Conservation (phyloP, 2,113 vertebrate genomes). For the Alligator sinensis region DNA sequence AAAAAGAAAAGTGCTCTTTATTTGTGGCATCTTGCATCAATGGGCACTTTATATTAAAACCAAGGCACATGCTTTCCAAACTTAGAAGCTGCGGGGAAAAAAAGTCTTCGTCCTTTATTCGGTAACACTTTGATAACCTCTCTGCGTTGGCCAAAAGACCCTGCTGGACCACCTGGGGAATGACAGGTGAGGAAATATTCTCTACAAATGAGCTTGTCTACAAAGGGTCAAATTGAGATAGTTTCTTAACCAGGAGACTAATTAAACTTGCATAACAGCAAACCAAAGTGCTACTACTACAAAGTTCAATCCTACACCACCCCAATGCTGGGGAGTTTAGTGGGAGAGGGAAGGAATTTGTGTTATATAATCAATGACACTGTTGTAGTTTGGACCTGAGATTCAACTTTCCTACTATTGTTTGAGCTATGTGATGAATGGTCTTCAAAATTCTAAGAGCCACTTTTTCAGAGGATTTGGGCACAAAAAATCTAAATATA, state of each 20-base stretch:
- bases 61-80: constrained; percentile 64
- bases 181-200: background rate
- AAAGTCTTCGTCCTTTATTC: background rate
- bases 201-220: background rate
- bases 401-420: fast-evolving
- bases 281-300: background rate
- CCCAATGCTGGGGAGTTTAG: background rate
- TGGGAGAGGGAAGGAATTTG: fast-evolving
- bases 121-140: constrained; percentile 44
- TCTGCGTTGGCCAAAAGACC: background rate
- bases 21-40: constrained; percentile 40
- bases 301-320: background rate
- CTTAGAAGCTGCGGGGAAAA: constrained; percentile 30
- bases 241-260: fast-evolving
- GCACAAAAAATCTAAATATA: background rate
- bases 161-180: background rate
- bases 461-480: fast-evolving
- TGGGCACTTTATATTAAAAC: constrained; percentile 67
- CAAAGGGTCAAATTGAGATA: background rate
- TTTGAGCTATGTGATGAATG: fast-evolving
- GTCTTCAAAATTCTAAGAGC: background rate
- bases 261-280: fast-evolving
- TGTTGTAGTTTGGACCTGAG: background rate
- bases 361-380: fast-evolving
- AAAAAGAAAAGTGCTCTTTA: constrained; percentile 68